phyloP scores from a whole-genome alignment of 2,888 invertebrate species.

The Andrena camellia region DNA sequence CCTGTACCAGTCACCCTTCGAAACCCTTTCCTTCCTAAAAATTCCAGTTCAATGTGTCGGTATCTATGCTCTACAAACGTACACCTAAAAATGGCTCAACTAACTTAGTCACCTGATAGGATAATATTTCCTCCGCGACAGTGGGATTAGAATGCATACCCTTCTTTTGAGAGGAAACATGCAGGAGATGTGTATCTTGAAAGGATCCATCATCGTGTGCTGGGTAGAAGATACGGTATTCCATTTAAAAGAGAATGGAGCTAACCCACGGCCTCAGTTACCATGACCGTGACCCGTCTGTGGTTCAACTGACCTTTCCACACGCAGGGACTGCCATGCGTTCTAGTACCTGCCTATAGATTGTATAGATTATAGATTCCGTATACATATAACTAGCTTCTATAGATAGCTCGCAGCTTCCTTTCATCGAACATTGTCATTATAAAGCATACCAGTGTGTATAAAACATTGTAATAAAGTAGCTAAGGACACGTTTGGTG shows the following conservation, averaged over 20 bases:
- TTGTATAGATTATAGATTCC: background rate
- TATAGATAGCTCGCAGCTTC: conserved; percentile 1
- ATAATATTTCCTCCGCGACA: background rate
- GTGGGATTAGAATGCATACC: too few species aligned
- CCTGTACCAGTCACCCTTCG: background rate
- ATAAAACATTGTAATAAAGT: background rate
- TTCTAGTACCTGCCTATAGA: background rate
- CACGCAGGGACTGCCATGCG: background rate
- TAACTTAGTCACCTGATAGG: background rate
- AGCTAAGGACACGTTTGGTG: background rate
- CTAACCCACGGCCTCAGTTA: background rate
- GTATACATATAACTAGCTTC: background rate
- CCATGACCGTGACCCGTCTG: background rate
- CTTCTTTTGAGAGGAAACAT: background rate
- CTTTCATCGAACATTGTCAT: background rate
- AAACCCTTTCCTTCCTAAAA: background rate
- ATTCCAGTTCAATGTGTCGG: background rate
- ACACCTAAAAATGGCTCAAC: background rate
- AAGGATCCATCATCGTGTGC: background rate
- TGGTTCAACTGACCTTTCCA: background rate
- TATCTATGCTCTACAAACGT: background rate
- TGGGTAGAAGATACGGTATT: background rate
- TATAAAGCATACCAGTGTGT: background rate
- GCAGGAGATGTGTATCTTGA: background rate
- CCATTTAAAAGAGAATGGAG: conserved; percentile 1